A percentile compares a stretch with the other conserved stretches of the same genome.
These are phyloP conservation scores for Polypedilum vanderplanki DNA, from an alignment of 1,140 invertebrate genomes.

Conservation along the genomic window DNA sequence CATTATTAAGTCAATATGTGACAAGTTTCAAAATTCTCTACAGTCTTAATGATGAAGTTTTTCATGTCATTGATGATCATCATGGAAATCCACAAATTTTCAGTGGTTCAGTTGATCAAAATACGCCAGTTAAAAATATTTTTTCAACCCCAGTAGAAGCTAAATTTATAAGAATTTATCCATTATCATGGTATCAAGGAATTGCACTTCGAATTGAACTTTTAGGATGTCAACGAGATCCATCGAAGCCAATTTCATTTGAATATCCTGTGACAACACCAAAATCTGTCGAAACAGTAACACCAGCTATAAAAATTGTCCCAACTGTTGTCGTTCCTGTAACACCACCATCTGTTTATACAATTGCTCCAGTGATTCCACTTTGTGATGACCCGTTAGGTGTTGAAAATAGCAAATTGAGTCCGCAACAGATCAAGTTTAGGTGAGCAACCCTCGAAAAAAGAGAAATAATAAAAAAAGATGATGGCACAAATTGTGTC, in stretches of 20 bases:
- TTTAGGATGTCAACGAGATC: constrained; percentile 57
- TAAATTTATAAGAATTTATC: constrained; percentile 59
- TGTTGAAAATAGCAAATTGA: constrained; percentile 49
- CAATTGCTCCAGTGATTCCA: constrained; percentile 29
- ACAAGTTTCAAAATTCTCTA: constrained; percentile 66
- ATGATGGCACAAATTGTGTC: background rate
- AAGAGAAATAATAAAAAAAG: no score
- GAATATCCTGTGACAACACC: background rate
- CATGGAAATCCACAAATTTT: constrained; percentile 52
- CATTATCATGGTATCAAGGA: constrained; percentile 66
- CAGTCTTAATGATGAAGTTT: constrained; percentile 55
- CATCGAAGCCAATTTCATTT: background rate
- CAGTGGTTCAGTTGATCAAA: constrained; percentile 59
- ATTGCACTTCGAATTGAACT: constrained; percentile 68
- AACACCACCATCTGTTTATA: constrained; percentile 27
- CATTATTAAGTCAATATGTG: constrained; percentile 59
- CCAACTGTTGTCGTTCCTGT: background rate
- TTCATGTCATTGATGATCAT: constrained; percentile 47
- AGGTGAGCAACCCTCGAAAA: background rate
- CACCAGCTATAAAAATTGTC: constrained; percentile 11
- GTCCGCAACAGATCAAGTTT: constrained; percentile 49
- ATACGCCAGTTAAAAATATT: constrained; percentile 52
- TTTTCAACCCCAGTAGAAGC: constrained; percentile 65
- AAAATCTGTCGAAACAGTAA: constrained; percentile 29
- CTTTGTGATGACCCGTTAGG: constrained; percentile 60